Conservation (phyloP, 2,113 vertebrate genomes). For the Pelecanoides urinatrix region DNA sequence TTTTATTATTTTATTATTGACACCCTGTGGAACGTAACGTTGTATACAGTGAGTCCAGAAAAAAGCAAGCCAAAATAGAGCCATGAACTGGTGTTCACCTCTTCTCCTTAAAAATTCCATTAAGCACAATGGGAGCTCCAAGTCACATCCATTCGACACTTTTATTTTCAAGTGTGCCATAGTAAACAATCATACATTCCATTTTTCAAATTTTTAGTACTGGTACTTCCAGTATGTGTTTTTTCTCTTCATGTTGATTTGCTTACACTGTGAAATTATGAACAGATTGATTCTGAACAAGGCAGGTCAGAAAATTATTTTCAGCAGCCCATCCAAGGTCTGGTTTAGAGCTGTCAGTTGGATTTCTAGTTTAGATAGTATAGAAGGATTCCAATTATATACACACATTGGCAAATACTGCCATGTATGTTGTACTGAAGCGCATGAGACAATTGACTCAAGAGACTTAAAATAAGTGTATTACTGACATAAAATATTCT, state of each 20-base stretch:
- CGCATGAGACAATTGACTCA: neutral
- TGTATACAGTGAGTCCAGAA: neutral
- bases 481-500: neutral
- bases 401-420: neutral
- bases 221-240: neutral
- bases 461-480: neutral
- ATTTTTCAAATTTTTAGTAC: neutral
- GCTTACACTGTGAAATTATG: neutral
- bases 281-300: neutral
- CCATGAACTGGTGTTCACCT: neutral
- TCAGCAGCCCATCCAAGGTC: neutral
- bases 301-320: neutral
- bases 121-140: neutral
- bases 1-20: neutral
- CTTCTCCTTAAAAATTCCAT: neutral
- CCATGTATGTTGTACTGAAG: neutral
- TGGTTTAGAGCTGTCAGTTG: neutral
- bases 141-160: neutral
- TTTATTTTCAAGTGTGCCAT: neutral
- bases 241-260: neutral
- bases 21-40: neutral
- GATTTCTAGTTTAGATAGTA: neutral
- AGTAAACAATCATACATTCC: neutral
- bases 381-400: neutral
- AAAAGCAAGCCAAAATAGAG: neutral